These are phyloP conservation scores for Lepisosteus osseus DNA, from an alignment of 2,113 vertebrate species.

Conservation along the genomic window DNA sequence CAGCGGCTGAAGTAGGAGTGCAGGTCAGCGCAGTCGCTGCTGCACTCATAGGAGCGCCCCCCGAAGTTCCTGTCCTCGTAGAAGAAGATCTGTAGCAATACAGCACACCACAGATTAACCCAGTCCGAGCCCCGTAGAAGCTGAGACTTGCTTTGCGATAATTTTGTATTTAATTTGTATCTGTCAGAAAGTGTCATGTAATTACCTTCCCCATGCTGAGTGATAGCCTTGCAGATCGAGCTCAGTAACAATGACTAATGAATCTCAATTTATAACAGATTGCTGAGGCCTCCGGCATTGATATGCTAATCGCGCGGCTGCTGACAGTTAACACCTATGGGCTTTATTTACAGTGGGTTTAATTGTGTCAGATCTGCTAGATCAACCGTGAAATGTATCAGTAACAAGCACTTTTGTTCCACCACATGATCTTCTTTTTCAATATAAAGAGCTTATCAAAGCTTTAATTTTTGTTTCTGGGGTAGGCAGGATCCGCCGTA, in stretches of 20 bases:
- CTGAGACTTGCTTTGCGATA: too few relatives aligned
- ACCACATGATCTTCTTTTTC: neutral
- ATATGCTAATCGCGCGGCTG: neutral
- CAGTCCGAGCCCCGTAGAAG: too few relatives aligned
- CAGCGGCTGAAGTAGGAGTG: constrained; percentile 62
- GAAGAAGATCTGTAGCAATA: constrained; percentile 63
- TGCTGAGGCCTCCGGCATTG: too few relatives aligned
- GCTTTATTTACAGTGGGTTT: neutral
- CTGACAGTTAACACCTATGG: neutral
- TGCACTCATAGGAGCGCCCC: constrained; percentile 72
- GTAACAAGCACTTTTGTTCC: neutral
- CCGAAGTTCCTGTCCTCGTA: constrained; percentile 75
- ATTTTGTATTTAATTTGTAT: too few relatives aligned
- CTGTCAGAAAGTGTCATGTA: too few relatives aligned
- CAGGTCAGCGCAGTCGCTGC: constrained; percentile 61
- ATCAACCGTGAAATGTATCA: neutral
- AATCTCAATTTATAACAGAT: too few relatives aligned
- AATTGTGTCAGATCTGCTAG: neutral
- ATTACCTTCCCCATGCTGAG: too few relatives aligned
- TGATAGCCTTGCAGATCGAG: too few relatives aligned
- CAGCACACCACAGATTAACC: neutral
- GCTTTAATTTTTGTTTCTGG: neutral
- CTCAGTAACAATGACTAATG: too few relatives aligned
- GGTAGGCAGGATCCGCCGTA: too few relatives aligned
- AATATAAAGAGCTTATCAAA: neutral